phyloP scores from a whole-genome alignment of 2,113 vertebrate genomes.

The Clinocottus analis region DNA sequence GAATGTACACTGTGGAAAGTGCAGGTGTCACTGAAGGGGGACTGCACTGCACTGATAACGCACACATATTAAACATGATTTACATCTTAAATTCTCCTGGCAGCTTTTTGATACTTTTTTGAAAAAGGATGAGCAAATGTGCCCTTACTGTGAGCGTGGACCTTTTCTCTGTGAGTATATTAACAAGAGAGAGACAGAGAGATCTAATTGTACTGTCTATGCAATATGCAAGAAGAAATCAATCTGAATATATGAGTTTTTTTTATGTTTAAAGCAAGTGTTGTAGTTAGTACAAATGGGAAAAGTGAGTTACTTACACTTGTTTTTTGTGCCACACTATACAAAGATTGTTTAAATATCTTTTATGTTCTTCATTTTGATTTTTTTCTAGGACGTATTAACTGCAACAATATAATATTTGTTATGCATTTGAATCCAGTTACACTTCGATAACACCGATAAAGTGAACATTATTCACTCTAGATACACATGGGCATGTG shows the following conservation, averaged over 20 bases:
- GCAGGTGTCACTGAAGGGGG: neutral
- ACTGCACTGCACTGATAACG: constrained; percentile 1
- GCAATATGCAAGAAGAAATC: neutral
- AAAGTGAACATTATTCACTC: neutral
- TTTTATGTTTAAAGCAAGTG: neutral
- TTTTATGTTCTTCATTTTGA: neutral
- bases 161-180: neutral
- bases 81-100: neutral
- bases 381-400: too few species aligned
- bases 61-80: constrained; percentile 11
- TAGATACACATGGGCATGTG: neutral
- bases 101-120: neutral
- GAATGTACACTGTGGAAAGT: neutral
- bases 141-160: neutral
- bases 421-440: neutral
- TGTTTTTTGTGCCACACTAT: neutral
- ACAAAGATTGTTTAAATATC: neutral
- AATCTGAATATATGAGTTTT: neutral
- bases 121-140: constrained; percentile 8
- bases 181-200: neutral
- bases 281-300: neutral
- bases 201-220: neutral
- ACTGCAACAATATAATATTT: neutral
- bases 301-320: neutral
- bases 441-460: neutral